A percentile compares a stretch with the other conserved stretches of the same genome.
phyloP scores from a whole-genome alignment of 2,888 invertebrate species.

The Augiades crinisus region DNA sequence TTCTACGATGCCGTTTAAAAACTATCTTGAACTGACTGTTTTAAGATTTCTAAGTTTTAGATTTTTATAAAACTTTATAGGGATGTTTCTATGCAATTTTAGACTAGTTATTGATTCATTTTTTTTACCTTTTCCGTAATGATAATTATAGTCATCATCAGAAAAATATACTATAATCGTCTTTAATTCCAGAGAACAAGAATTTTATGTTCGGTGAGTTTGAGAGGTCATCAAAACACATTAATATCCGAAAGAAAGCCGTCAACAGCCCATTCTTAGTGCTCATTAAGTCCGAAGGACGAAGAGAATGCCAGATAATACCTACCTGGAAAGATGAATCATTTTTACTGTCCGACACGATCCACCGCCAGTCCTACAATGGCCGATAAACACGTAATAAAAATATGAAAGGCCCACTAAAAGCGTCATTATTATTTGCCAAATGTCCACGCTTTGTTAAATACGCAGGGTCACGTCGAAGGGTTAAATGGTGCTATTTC shows the following conservation, averaged over 20 bases:
- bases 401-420: constrained; percentile 73
- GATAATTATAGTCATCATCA: no score
- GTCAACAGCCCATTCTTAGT: constrained; percentile 45
- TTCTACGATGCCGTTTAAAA: constrained; percentile 34
- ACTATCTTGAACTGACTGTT: constrained; percentile 41
- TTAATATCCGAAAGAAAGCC: constrained; percentile 30
- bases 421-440: constrained; percentile 71
- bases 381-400: constrained; percentile 78
- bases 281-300: constrained; percentile 59
- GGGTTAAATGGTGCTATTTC: constrained; percentile 40
- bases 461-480: constrained; percentile 49
- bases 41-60: no score
- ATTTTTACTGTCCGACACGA: constrained; percentile 63
- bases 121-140: no score
- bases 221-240: constrained; percentile 22
- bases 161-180: no score
- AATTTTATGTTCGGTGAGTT: constrained; percentile 1
- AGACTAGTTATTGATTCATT: no score
- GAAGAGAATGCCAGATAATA: constrained; percentile 55
- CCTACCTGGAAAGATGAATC: constrained; percentile 59
- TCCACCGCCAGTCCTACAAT: constrained; percentile 56
- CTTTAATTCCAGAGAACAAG: no score
- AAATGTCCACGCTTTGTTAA: constrained; percentile 74
- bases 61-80: no score
- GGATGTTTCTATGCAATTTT: no score